These are phyloP conservation scores for Drosophila saltans DNA, from an alignment of 1,140 invertebrate genomes.

Conservation along the genomic window DNA sequence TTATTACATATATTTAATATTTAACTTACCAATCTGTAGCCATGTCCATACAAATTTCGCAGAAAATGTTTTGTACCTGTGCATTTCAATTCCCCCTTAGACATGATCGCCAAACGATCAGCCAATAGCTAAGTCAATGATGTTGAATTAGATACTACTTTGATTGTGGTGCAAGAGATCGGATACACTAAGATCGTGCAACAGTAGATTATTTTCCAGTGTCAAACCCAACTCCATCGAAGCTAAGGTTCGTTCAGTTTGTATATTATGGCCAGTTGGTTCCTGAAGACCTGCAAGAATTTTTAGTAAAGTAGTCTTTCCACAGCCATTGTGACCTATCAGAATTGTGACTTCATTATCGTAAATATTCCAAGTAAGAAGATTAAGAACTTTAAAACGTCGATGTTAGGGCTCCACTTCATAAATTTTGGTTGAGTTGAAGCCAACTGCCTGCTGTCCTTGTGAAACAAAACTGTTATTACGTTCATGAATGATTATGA, in stretches of 20 bases:
- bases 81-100: conserved; percentile 85
- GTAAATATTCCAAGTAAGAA: conserved; percentile 85
- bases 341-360: conserved; percentile 88
- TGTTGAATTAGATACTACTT: conserved; percentile 58
- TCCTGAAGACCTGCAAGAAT: conserved; percentile 90
- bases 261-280: conserved; percentile 87
- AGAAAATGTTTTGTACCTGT: conserved; percentile 93
- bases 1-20: not conserved
- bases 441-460: conserved; percentile 23
- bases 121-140: conserved; percentile 47
- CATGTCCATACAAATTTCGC: conserved; percentile 95
- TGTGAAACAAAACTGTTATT: conserved; percentile 29
- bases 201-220: conserved; percentile 35
- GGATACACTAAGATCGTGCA: conserved; percentile 30
- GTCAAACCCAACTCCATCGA: conserved; percentile 57
- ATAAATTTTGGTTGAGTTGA: conserved; percentile 67
- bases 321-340: conserved; percentile 93
- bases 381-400: conserved; percentile 62
- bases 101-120: conserved; percentile 70
- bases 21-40: conserved; percentile 90
- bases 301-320: conserved; percentile 91
- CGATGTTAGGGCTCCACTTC: conserved; percentile 69
- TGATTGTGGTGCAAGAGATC: conserved; percentile 78
- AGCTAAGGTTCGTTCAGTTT: conserved; percentile 45
- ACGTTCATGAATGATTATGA: conserved; percentile 13